These are phyloP conservation scores for Pangasius mekongensis DNA, from an alignment of 2,797 vertebrate species.

Conservation along the genomic window DNA sequence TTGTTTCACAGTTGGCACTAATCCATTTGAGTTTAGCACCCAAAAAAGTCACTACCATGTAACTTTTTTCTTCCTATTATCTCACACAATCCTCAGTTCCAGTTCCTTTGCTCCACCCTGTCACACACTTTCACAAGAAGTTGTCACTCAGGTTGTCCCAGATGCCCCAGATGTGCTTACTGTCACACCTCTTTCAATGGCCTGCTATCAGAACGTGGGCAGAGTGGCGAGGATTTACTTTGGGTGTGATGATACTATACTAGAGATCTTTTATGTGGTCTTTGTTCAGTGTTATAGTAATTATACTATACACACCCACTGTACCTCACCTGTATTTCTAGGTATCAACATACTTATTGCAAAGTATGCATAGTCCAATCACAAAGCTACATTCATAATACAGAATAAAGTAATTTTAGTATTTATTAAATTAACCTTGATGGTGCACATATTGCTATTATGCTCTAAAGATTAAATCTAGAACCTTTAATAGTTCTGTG, in stretches of 20 bases:
- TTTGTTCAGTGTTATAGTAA: neutral
- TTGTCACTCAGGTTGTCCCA: slow-evolving; percentile 36
- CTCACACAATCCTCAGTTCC: neutral
- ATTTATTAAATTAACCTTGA: neutral
- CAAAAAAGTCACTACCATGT: neutral
- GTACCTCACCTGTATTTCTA: neutral
- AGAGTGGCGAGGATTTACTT: neutral
- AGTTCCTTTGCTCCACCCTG: neutral
- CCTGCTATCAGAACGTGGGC: neutral
- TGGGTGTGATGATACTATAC: neutral
- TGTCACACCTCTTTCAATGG: neutral
- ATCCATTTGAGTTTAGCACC: neutral
- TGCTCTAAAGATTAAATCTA: neutral
- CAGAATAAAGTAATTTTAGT: neutral
- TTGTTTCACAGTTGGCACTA: neutral
- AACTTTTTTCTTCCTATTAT: neutral
- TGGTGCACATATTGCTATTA: neutral
- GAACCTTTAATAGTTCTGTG: neutral
- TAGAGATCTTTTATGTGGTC: neutral
- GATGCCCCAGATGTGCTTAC: neutral
- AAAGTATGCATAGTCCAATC: neutral
- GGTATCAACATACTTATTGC: neutral
- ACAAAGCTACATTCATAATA: neutral
- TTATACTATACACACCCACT: neutral
- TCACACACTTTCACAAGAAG: slow-evolving; percentile 41